These are phyloP conservation scores for Festucalex cinctus DNA, from an alignment of 2,113 vertebrate species.

Conservation along the genomic window DNA sequence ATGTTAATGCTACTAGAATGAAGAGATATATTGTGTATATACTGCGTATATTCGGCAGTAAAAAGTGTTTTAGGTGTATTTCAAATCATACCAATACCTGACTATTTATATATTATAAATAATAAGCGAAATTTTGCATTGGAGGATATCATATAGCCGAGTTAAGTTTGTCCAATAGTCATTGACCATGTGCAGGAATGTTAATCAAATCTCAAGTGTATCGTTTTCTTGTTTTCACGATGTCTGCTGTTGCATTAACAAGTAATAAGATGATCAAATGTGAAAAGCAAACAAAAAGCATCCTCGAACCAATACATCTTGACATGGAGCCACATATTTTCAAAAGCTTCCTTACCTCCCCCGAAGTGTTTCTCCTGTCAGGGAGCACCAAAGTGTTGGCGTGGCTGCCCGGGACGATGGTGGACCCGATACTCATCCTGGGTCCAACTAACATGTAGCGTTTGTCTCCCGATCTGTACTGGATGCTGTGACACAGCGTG, in stretches of 20 bases:
- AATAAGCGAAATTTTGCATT: not conserved
- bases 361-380: not conserved
- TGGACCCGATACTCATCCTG: not conserved
- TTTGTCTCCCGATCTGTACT: slow-evolving; percentile 69
- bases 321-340: not conserved
- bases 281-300: not conserved
- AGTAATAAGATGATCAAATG: not conserved
- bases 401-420: not conserved
- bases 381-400: not conserved
- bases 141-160: not conserved
- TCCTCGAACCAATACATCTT: not conserved
- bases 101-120: not conserved
- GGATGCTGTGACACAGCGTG: slow-evolving; percentile 62
- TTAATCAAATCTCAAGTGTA: not conserved
- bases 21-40: no score
- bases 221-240: not conserved
- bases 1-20: not conserved
- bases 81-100: not conserved
- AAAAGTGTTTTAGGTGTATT: not conserved
- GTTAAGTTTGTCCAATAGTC: not conserved
- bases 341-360: not conserved
- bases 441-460: slow-evolving; percentile 52
- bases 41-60: no score
- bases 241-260: not conserved
- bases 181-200: not conserved